Evolutionary conservation across 2,797 vertebrate species (phyloP).

Genomic region (Nyctalus aviator): DNA sequence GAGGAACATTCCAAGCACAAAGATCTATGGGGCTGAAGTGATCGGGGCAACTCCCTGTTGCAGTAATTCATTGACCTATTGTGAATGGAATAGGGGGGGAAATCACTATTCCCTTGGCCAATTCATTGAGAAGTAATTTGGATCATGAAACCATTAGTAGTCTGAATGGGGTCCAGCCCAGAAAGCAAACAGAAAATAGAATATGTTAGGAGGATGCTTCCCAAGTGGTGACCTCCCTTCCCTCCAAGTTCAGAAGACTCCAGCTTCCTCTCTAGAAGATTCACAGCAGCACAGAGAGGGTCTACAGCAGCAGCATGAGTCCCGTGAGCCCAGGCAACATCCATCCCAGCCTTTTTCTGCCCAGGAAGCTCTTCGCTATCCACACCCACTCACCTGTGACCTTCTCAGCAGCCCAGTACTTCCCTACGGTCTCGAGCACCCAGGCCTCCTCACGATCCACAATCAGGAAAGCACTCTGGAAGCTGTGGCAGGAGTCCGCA

Average conservation of each 20-base stretch:
- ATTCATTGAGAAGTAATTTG: not conserved
- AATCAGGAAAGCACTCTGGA: slow-evolving; percentile 89
- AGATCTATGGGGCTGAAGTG: not conserved
- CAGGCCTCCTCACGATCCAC: slow-evolving; percentile 90
- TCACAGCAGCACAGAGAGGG: not conserved
- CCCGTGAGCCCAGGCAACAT: fast-evolving
- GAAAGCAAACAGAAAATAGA: not conserved
- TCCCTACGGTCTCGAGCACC: slow-evolving; percentile 90
- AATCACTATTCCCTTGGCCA: not conserved
- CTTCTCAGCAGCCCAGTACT: slow-evolving; percentile 91
- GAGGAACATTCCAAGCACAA: not conserved
- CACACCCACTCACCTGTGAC: slow-evolving; percentile 87
- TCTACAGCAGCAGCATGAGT: not conserved
- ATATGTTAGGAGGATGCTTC: not conserved
- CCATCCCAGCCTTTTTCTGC: not conserved
- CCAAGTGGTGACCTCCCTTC: not conserved
- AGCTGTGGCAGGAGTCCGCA: slow-evolving; percentile 85
- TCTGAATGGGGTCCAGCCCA: not conserved
- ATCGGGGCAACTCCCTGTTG: not conserved
- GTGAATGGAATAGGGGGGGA: not conserved
- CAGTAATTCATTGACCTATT: not conserved
- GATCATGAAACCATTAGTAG: not conserved
- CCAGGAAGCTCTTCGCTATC: not conserved
- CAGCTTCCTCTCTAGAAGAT: not conserved
- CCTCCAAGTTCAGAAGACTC: not conserved